Evolutionary conservation across 2,113 vertebrate genomes (phyloP).

Genomic region (Thymallus thymallus): DNA sequence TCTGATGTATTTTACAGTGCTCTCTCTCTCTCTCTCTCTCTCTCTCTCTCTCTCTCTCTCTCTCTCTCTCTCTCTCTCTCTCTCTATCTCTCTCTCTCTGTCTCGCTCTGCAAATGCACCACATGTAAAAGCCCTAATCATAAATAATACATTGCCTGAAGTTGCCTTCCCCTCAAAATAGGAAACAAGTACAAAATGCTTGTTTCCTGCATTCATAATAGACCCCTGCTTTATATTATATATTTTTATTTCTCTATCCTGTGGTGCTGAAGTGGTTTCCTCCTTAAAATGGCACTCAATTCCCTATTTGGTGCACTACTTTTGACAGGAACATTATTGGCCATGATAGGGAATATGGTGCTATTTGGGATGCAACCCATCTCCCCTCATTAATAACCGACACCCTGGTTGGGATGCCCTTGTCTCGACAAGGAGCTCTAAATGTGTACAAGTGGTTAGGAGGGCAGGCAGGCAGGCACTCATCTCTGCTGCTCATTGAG

Average conservation of each 20-base stretch:
- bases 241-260: constrained; percentile 21
- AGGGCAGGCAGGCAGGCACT: constrained; percentile 44
- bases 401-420: constrained; percentile 48
- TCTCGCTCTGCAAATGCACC: constrained; percentile 17
- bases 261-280: constrained; percentile 26
- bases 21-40: too few relatives aligned
- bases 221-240: neutral
- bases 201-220: constrained; percentile 30
- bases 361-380: too few relatives aligned
- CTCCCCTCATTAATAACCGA: constrained; percentile 55
- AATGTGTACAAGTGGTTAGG: constrained; percentile 45
- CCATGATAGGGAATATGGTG: too few relatives aligned
- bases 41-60: too few relatives aligned
- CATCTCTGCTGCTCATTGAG: constrained; percentile 24
- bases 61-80: too few relatives aligned
- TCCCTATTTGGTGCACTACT: constrained; percentile 16
- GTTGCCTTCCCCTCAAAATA: constrained; percentile 18
- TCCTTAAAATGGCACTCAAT: neutral
- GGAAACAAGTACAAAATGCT: constrained; percentile 48
- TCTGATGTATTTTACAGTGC: too few relatives aligned
- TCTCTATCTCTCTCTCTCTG: too few relatives aligned
- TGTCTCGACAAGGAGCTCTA: constrained; percentile 55
- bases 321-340: too few relatives aligned
- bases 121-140: constrained; percentile 41
- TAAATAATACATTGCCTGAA: constrained; percentile 46